Conservation (phyloP, 2,113 vertebrate species). For the Chlorodrepanis virens region DNA sequence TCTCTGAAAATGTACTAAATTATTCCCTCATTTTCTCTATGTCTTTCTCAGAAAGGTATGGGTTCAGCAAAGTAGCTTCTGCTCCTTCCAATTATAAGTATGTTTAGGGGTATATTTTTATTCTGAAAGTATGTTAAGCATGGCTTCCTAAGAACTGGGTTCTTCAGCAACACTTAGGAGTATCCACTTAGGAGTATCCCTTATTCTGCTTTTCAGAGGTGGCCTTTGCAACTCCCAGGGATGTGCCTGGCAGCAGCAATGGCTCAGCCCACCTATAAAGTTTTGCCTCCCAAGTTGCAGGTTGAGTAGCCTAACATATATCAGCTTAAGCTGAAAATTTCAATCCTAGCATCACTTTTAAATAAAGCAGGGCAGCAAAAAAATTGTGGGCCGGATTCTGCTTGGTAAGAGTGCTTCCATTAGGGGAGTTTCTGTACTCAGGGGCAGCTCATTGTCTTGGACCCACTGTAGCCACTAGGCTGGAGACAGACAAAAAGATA, state of each 20-base stretch:
- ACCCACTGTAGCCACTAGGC: neutral
- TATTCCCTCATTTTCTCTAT: neutral
- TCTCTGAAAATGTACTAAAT: neutral
- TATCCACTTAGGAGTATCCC: neutral
- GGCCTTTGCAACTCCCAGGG: neutral
- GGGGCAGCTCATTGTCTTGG: accelerated
- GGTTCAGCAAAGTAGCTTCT: neutral
- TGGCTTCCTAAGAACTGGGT: neutral
- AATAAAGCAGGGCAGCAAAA: neutral
- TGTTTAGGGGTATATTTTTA: neutral
- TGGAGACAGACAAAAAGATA: neutral
- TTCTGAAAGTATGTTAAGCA: neutral
- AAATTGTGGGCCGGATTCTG: neutral
- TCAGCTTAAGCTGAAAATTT: neutral
- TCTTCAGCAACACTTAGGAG: neutral
- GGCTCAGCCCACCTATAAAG: neutral
- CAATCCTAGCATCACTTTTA: neutral
- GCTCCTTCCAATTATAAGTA: neutral
- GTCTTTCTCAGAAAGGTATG: neutral
- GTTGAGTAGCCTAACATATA: neutral
- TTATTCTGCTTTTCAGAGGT: neutral
- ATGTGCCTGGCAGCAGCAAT: neutral
- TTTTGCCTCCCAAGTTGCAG: neutral
- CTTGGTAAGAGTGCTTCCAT: neutral
- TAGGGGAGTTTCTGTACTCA: neutral